phyloP scores from a whole-genome alignment of 2,113 vertebrate species.

The Callionymus lyra region DNA sequence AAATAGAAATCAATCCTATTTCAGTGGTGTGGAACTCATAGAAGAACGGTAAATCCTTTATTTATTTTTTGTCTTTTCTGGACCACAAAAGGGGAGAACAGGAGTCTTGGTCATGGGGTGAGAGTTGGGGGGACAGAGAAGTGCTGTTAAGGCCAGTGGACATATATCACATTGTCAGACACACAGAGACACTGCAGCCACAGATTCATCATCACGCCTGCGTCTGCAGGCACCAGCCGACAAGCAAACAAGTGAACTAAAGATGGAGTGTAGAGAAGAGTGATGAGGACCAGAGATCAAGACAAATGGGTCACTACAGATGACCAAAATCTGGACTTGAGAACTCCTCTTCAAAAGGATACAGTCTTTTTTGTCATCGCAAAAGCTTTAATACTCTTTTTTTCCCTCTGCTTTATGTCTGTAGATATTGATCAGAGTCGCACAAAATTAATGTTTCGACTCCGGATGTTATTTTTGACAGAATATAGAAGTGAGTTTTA shows the following conservation, averaged over 20 bases:
- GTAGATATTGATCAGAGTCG: too few relatives aligned
- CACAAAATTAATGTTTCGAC: too few relatives aligned
- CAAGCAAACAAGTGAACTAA: slow-evolving; percentile 47
- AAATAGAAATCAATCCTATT: too few relatives aligned
- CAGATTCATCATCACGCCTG: slow-evolving; percentile 68
- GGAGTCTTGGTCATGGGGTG: slow-evolving; percentile 15
- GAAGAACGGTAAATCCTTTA: too few relatives aligned
- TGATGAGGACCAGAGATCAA: slow-evolving; percentile 25
- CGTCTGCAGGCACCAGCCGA: slow-evolving; percentile 64
- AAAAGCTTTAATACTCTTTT: too few relatives aligned
- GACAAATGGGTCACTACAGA: slow-evolving; percentile 42
- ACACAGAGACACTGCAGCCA: slow-evolving; percentile 70
- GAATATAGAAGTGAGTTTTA: too few relatives aligned
- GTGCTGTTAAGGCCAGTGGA: slow-evolving; percentile 51
- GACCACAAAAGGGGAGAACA: slow-evolving; percentile 22
- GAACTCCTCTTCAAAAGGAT: slow-evolving; percentile 11
- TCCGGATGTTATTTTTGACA: too few relatives aligned
- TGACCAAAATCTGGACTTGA: slow-evolving; percentile 33
- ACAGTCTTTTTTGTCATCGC: too few relatives aligned
- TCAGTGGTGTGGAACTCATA: too few relatives aligned
- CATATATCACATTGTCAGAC: slow-evolving; percentile 72
- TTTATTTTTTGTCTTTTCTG: too few relatives aligned
- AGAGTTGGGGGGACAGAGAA: slow-evolving; percentile 8
- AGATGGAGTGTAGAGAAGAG: slow-evolving; percentile 40
- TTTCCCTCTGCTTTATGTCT: too few relatives aligned